phyloP scores from a whole-genome alignment of 92 coral and sea anemone genomes.

The Pocillopora meandrina region DNA sequence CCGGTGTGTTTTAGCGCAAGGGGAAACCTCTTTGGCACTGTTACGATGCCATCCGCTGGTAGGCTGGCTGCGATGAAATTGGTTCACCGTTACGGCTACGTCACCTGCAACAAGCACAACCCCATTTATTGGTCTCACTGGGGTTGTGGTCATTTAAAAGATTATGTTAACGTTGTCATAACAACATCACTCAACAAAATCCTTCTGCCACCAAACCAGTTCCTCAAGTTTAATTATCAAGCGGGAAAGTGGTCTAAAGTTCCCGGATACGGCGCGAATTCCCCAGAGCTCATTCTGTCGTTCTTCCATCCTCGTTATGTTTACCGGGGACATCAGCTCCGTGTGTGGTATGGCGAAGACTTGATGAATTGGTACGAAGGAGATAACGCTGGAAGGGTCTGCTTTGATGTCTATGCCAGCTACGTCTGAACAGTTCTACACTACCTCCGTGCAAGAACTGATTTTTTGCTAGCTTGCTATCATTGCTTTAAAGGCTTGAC shows the following conservation, averaged over 20 bases:
- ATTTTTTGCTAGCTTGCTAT: too few species aligned
- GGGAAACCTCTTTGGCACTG: neutral
- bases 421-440: neutral
- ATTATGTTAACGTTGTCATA: conserved; percentile 10
- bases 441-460: too few species aligned
- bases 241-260: neutral
- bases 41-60: neutral
- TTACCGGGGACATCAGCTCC: neutral
- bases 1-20: conserved; percentile 8
- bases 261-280: conserved; percentile 7
- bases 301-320: neutral
- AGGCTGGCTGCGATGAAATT: neutral
- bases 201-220: conserved; percentile 5
- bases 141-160: conserved; percentile 10
- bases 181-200: neutral
- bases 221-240: neutral
- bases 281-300: conserved; percentile 11
- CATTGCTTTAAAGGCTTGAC: too few species aligned
- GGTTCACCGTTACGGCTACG: neutral
- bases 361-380: neutral
- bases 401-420: neutral
- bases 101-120: neutral
- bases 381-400: neutral
- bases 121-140: neutral
- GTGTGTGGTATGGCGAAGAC: conserved; percentile 16